Base-by-base conservation (phyloP, 2,797 vertebrate species). In the Onychomys torridus region DNA sequence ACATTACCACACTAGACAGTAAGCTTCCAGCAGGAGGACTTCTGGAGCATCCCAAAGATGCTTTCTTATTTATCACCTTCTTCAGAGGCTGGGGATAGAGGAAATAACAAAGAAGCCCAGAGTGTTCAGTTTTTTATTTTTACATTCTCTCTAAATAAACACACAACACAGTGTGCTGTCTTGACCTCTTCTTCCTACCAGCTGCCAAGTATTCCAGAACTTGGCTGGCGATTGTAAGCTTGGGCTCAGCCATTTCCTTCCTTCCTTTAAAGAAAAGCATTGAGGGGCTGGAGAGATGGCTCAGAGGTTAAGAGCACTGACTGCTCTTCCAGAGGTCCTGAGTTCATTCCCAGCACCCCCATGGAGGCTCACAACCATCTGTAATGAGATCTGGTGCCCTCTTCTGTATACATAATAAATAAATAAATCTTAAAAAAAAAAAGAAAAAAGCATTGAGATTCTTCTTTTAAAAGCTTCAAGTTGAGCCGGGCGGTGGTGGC, bases 41-140 rank as follows among this genome's bases (percentile, higher is more conserved):
- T 82, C 2, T n/a, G 25, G 32, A 32, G 16, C 32, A 67, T 94
- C 11, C 75, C 79, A 76, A 73, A 59, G 77, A 82, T 17, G 37
- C 86, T 89, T 89, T 11, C 46, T 83, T 94, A 61, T 82, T 67
- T 91, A 83, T 73, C 95, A 63, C 27, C 27, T 23, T 84, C 83
- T 84, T 92, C 19, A 84, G 71, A 90, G 71, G 34, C 7, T 75
- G 34, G 71, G 79, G 4, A 52, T 43, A 52, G 83, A 67, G 46
- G 78, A 96, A 95, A 96, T 86, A 89, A 95, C 57, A 29, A 83
- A 55, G 49, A 95, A 93, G 71, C 37, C 32, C 46, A 91, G n/a
- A 75, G 76, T 77, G 57, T 49, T 85, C 12, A 13, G 5, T 52
- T 92, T 92, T 89, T 63, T 73, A 75, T 81, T 93, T 92, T 79